A percentile compares a stretch with the other conserved stretches of the same genome.
Evolutionary conservation across 1,140 invertebrate genomes (phyloP).

Genomic region (Anastrepha obliqua): DNA sequence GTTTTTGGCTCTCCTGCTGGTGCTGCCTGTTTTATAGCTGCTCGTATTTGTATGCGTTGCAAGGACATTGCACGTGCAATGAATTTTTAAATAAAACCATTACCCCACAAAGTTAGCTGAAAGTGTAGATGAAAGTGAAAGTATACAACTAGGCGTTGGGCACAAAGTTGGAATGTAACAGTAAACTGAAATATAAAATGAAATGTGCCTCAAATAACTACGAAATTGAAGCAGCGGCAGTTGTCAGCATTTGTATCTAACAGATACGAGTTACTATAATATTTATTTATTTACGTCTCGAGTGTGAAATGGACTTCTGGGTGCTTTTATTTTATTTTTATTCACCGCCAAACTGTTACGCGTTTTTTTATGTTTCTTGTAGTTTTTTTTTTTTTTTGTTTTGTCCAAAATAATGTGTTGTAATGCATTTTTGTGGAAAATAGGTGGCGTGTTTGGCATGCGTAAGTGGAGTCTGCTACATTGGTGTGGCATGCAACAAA

Average conservation of each 20-base stretch:
- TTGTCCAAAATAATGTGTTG: slow-evolving; percentile 34
- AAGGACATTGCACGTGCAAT: slow-evolving; percentile 9
- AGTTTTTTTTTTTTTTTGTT: neutral
- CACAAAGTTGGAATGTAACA: neutral
- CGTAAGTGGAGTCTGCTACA: neutral
- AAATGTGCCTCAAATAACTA: slow-evolving; percentile 15
- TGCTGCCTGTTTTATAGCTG: neutral
- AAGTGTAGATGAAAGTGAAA: slow-evolving; percentile 28
- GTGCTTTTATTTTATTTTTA: slow-evolving; percentile 49
- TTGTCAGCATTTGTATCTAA: slow-evolving; percentile 25
- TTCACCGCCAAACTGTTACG: neutral
- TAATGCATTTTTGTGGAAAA: slow-evolving; percentile 46
- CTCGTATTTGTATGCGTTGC: slow-evolving; percentile 41
- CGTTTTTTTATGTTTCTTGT: neutral
- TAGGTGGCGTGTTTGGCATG: slow-evolving; percentile 12
- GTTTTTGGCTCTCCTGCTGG: neutral
- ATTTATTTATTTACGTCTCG: neutral
- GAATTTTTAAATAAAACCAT: slow-evolving; percentile 52
- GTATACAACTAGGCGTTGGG: neutral
- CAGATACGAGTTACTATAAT: neutral
- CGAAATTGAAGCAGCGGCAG: neutral
- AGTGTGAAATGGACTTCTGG: slow-evolving; percentile 40
- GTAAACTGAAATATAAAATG: slow-evolving; percentile 42
- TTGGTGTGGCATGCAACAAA: slow-evolving; percentile 17
- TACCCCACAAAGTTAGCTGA: neutral